Evolutionary conservation across 2,113 vertebrate species (phyloP).

Genomic region (Epinephelus lanceolatus): DNA sequence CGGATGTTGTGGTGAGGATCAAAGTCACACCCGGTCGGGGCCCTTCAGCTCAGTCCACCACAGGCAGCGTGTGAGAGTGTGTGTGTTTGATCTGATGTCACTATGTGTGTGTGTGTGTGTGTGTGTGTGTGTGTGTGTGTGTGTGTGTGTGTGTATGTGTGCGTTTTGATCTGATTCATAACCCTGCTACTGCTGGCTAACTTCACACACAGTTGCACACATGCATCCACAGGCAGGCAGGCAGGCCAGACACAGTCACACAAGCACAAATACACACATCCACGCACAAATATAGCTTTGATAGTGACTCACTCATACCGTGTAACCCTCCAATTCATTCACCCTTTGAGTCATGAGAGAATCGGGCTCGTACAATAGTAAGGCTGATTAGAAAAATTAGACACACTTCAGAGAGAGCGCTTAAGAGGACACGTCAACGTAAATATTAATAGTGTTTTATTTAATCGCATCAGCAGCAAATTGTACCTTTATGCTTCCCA

Average conservation of each 20-base stretch:
- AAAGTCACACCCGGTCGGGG: constrained; percentile 67
- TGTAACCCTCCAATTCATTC: constrained; percentile 72
- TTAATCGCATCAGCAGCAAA: constrained; percentile 59
- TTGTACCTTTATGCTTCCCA: constrained; percentile 47
- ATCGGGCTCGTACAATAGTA: constrained; percentile 58
- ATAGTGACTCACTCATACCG: constrained; percentile 72
- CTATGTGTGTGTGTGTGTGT: constrained; percentile 54
- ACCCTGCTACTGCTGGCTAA: constrained; percentile 62
- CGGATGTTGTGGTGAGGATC: constrained; percentile 75
- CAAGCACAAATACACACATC: constrained; percentile 50
- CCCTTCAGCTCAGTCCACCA: constrained; percentile 56
- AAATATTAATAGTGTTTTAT: constrained; percentile 55
- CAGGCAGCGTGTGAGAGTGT: constrained; percentile 16
- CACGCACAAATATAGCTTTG: constrained; percentile 70
- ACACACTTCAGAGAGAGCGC: constrained; percentile 61
- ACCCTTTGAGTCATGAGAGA: constrained; percentile 71
- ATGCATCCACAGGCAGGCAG: constrained; percentile 39
- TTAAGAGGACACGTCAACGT: constrained; percentile 52
- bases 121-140: constrained; percentile 42
- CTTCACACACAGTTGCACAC: constrained; percentile 67
- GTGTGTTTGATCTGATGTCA: constrained; percentile 52
- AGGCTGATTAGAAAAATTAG: constrained; percentile 71
- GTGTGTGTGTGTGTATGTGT: constrained; percentile 53
- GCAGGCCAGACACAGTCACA: constrained; percentile 40
- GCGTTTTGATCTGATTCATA: constrained; percentile 72